Evolutionary conservation across 2,113 vertebrate species (phyloP).

Genomic region (Motacilla tschutschensis): DNA sequence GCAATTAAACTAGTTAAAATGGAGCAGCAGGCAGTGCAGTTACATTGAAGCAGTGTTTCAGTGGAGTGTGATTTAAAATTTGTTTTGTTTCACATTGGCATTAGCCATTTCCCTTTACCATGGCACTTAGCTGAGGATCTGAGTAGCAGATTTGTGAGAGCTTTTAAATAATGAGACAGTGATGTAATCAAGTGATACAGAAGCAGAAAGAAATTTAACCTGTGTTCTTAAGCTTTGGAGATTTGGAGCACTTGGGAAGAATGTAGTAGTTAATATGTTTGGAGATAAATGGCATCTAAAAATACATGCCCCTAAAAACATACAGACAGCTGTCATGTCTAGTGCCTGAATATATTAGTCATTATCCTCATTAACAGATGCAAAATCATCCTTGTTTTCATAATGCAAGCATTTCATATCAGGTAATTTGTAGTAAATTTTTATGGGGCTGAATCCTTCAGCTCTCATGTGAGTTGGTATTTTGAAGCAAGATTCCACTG

Average conservation of each 20-base stretch:
- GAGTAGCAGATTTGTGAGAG: conserved; percentile 60
- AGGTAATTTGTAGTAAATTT: conserved; percentile 67
- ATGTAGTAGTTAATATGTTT: conserved; percentile 63
- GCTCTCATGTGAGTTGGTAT: neutral
- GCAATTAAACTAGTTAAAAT: conserved; percentile 46
- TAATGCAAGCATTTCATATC: conserved; percentile 66
- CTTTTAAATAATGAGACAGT: conserved; percentile 60
- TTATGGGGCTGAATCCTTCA: conserved; percentile 39
- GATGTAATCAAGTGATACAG: conserved; percentile 57
- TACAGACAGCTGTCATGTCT: conserved; percentile 78
- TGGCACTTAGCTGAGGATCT: conserved; percentile 50
- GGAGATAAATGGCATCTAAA: conserved; percentile 71
- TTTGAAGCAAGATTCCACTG: conserved; percentile 3
- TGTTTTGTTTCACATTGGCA: conserved; percentile 52
- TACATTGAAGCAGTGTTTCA: neutral
- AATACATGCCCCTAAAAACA: conserved; percentile 69
- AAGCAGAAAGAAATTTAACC: conserved; percentile 55
- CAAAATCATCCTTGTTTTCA: conserved; percentile 67
- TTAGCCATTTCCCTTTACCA: conserved; percentile 50
- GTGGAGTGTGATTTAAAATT: conserved; percentile 17
- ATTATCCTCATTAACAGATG: conserved; percentile 73
- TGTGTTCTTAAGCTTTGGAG: conserved; percentile 25
- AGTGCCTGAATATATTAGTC: conserved; percentile 72
- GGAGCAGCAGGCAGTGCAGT: neutral
- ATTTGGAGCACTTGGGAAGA: conserved; percentile 55